Evolutionary conservation across 2,113 vertebrate genomes (phyloP), one percentile per base, ranked within the genome.

Genomic region (Hypanus sabinus): DNA sequence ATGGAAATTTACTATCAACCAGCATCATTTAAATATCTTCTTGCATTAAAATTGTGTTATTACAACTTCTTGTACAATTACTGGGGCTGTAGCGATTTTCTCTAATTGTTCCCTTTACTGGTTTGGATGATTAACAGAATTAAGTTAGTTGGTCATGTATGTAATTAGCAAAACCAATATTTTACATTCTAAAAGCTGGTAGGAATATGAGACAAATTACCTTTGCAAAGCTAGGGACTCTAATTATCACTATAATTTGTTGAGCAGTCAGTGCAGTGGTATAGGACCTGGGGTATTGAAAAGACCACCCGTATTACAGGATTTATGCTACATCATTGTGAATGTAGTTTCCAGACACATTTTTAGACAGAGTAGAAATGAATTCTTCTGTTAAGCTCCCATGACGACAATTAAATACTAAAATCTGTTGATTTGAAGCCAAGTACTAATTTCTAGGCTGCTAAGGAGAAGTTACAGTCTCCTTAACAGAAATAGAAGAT

Each of bases 131-230:
- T 68, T 70, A 92, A 36, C 62, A 38, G 62, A 16, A 38, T 68
- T 70, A 70, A 70, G 65, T 38, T 30, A 36, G 65, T 65, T 68
- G 62, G 88, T 38, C 65, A 91, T 70, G 70, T 92, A 8, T 70
- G 33, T 24, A 92, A 92, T 92, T 62, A 70, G 22, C 88, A 92
- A 92, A 92, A 70, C 88, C n/a, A 71, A 92, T 33, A 90, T 33
- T 90, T 65, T 62, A 90, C 85, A 68, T 92, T 62, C 88, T 70
- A 62, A 92, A 18, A 65, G 9, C 88, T 92, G 65, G 65, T 33
- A 30, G 62, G 57, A 5, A 88, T 88, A 33, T 92, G 88, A 70
- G 88, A 71, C 62, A 70, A 92, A 92, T 92, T 92, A 70, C 3
- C n/a, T 70, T 92, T 92, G 88, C 18, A 36, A 46, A 11, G 62